Evolutionary conservation across 2,888 invertebrate species (phyloP).

Genomic region (Drosophila dives): DNA sequence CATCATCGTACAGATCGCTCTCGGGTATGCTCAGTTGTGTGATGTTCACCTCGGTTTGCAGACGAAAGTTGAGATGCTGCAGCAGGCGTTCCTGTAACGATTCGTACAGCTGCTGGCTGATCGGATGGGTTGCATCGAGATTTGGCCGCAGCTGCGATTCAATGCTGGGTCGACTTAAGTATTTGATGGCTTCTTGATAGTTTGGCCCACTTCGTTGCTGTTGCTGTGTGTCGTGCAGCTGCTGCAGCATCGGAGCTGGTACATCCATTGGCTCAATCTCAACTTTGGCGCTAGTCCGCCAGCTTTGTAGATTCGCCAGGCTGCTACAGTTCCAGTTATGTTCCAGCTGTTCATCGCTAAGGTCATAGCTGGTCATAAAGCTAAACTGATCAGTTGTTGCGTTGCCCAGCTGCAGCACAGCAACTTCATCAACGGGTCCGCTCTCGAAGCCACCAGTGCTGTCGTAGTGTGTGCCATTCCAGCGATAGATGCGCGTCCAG

Average conservation of each 20-base stretch:
- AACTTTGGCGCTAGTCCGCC: conserved; percentile 25
- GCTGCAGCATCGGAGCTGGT: conserved; percentile 17
- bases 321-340: conserved; percentile 30
- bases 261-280: conserved; percentile 38
- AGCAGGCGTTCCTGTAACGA: conserved; percentile 60
- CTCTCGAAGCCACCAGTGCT: conserved; percentile 81
- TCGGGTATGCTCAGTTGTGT: conserved; percentile 81
- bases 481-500: conserved; percentile 84
- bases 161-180: conserved; percentile 46
- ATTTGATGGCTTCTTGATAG: conserved; percentile 59
- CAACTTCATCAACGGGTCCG: conserved; percentile 85
- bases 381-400: conserved; percentile 77
- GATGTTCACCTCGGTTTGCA: conserved; percentile 78
- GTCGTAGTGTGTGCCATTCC: conserved; percentile 80
- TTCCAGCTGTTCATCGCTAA: conserved; percentile 25
- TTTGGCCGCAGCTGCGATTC: conserved; percentile 62
- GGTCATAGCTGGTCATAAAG: conserved; percentile 80
- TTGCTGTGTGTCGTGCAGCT: conserved; percentile 40
- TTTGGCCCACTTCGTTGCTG: conserved; percentile 32
- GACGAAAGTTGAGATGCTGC: conserved; percentile 66
- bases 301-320: conserved; percentile 34
- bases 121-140: conserved; percentile 25
- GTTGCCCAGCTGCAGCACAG: conserved; percentile 67
- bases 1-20: conserved; percentile 80
- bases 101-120: conserved; percentile 60